Conservation (phyloP, 2,888 invertebrate species). For the Plemyria rubiginata region DNA sequence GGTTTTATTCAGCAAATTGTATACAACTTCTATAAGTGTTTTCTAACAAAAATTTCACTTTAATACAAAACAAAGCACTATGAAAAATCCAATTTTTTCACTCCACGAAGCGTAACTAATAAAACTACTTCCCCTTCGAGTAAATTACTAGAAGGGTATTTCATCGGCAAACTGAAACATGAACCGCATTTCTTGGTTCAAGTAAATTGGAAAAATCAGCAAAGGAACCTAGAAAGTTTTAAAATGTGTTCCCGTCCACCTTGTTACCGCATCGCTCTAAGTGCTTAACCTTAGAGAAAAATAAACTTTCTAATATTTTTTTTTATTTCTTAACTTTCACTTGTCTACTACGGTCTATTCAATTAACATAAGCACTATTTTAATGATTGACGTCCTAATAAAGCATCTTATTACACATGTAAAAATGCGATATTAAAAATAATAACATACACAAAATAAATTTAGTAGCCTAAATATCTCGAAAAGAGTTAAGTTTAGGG, state of each 20-base stretch:
- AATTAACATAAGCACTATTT: too few relatives aligned
- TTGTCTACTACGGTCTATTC: too few relatives aligned
- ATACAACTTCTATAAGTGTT: background rate
- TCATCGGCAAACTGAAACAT: conserved; percentile 4
- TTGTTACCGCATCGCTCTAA: background rate
- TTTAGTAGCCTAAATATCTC: too few relatives aligned
- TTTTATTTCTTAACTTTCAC: too few relatives aligned
- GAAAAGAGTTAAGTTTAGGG: too few relatives aligned
- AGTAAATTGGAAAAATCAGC: conserved; percentile 14
- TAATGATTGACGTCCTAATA: too few relatives aligned
- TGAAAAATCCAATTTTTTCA: conserved; percentile 3
- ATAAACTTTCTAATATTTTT: too few relatives aligned
- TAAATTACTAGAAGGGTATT: conserved; percentile 13
- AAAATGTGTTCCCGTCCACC: background rate
- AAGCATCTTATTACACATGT: too few relatives aligned
- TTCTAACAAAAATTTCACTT: background rate
- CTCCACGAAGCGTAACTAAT: conserved; percentile 8
- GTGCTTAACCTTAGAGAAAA: too few relatives aligned
- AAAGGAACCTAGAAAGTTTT: conserved; percentile 3
- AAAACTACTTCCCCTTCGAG: conserved; percentile 3
- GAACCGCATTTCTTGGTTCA: conserved; percentile 8
- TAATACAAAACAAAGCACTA: background rate
- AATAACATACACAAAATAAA: too few relatives aligned
- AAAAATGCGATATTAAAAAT: too few relatives aligned
- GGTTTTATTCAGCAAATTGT: too few relatives aligned